Conservation (phyloP, 2,888 invertebrate species). For the Meganola albula region DNA sequence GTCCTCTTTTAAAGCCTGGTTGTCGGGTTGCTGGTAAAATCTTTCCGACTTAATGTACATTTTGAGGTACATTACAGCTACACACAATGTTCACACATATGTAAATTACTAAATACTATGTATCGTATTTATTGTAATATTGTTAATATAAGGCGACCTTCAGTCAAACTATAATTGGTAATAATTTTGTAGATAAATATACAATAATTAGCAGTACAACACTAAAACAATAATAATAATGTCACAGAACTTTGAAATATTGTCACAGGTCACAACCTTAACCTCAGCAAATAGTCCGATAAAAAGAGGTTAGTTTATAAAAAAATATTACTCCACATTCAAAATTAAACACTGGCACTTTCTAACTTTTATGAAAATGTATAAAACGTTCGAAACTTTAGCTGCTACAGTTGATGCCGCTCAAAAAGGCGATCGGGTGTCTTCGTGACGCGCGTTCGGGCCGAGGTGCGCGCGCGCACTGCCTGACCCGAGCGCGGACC, state of each 20-base stretch:
- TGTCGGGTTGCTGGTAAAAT: constrained; percentile 63
- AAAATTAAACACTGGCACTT: neutral
- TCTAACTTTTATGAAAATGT: neutral
- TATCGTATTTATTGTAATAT: too few relatives aligned
- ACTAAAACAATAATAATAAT: constrained; percentile 8
- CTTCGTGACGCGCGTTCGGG: constrained; percentile 45
- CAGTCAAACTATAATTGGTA: too few relatives aligned
- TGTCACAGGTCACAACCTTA: constrained; percentile 26
- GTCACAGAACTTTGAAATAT: constrained; percentile 10
- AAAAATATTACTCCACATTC: neutral
- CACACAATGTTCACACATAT: constrained; percentile 19
- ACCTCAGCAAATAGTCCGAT: constrained; percentile 9
- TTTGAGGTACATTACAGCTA: constrained; percentile 60
- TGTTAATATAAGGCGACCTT: too few relatives aligned
- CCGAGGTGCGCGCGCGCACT: constrained; percentile 59
- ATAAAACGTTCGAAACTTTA: neutral
- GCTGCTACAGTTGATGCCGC: neutral
- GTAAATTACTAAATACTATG: too few relatives aligned
- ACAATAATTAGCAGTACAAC: too few relatives aligned
- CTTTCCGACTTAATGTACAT: constrained; percentile 71
- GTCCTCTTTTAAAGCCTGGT: constrained; percentile 55
- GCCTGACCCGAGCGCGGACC: constrained; percentile 51
- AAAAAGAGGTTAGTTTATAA: constrained; percentile 6
- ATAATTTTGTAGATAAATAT: too few relatives aligned
- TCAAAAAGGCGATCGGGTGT: constrained; percentile 12